These are phyloP conservation scores for Zaprionus lineosus DNA, from an alignment of 2,888 invertebrate genomes.

Conservation along the genomic window DNA sequence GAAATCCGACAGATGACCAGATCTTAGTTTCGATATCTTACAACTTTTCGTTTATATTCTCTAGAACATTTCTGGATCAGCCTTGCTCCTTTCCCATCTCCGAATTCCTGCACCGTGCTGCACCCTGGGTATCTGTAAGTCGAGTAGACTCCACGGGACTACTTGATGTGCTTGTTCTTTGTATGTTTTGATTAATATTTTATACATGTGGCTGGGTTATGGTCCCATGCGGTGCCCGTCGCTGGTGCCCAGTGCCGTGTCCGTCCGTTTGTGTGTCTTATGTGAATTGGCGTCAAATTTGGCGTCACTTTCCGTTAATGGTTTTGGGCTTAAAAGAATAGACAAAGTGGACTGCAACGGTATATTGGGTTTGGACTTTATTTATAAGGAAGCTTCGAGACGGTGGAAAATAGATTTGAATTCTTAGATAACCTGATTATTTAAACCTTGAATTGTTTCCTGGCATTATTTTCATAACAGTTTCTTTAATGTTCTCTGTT, in stretches of 20 bases:
- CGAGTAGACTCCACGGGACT: no score
- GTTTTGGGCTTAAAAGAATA: constrained; percentile 40
- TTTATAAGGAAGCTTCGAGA: constrained; percentile 50
- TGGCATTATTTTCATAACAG: no score
- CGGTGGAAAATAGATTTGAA: constrained; percentile 2
- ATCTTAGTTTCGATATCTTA: no score
- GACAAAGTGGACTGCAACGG: constrained; percentile 51
- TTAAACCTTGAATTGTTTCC: no score
- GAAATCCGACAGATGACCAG: no score
- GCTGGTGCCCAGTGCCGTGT: constrained; percentile 4
- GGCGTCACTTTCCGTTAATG: constrained; percentile 73
- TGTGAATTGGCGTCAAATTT: constrained; percentile 75
- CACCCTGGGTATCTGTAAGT: no score
- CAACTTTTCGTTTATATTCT: no score
- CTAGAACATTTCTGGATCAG: no score
- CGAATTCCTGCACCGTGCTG: no score
- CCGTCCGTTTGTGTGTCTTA: constrained; percentile 33
- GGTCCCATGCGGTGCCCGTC: constrained; percentile 57
- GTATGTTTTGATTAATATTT: constrained; percentile 71
- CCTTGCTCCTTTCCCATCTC: no score
- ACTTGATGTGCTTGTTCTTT: constrained; percentile 53
- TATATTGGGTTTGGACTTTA: constrained; percentile 52
- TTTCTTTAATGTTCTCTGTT: no score
- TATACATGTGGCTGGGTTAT: constrained; percentile 55
- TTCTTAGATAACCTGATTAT: no score